phyloP scores from a whole-genome alignment of 2,888 invertebrate species.

The Epinotia bilunana region DNA sequence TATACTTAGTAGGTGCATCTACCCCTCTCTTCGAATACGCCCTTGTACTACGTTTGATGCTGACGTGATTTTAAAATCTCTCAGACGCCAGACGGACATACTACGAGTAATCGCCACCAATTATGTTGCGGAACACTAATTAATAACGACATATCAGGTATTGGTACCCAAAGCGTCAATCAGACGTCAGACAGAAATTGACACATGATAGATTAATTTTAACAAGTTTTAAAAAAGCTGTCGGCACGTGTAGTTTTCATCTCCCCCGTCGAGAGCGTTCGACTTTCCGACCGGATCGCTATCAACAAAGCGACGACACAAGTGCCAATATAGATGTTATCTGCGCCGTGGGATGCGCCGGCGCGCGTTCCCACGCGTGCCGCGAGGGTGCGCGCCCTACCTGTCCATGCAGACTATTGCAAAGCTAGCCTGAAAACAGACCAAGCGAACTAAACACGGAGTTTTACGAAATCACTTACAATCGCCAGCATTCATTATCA shows the following conservation, averaged over 20 bases:
- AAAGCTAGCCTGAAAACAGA: conserved; percentile 4
- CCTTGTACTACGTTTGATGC: too few relatives aligned
- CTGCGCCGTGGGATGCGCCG: conserved; percentile 54
- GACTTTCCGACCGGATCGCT: conserved; percentile 57
- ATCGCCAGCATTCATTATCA: too few relatives aligned
- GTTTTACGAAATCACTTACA: neutral
- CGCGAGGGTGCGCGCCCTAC: conserved; percentile 50
- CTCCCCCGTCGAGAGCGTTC: conserved; percentile 54
- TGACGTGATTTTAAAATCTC: too few relatives aligned
- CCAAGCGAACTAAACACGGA: conserved; percentile 9
- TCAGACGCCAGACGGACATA: too few relatives aligned
- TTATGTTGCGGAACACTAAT: too few relatives aligned
- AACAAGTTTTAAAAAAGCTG: conserved; percentile 46
- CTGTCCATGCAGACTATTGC: conserved; percentile 26
- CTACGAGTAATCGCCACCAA: too few relatives aligned
- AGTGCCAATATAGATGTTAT: conserved; percentile 69
- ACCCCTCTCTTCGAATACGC: too few relatives aligned
- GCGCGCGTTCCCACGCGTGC: conserved; percentile 64
- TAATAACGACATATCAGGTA: neutral
- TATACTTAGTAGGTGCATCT: too few relatives aligned
- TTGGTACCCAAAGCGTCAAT: neutral
- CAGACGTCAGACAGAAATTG: conserved; percentile 15
- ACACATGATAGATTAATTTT: conserved; percentile 32
- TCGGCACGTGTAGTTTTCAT: conserved; percentile 54
- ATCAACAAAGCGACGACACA: conserved; percentile 58